Base-by-base conservation (phyloP, 2,797 vertebrate genomes). In the Labroides dimidiatus region DNA sequence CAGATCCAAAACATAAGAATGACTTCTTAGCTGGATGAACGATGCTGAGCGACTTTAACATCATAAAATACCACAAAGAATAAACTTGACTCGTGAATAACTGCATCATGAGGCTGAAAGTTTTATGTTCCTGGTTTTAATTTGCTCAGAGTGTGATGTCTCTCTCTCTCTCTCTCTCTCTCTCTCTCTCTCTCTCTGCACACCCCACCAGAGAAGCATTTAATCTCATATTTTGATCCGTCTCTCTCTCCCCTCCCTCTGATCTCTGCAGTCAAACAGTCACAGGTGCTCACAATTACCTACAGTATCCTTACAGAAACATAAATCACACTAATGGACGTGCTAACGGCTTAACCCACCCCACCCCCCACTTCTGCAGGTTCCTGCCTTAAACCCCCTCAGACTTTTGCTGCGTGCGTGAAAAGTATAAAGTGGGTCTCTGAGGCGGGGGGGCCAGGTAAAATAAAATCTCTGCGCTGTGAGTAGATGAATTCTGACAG, bases 401-500 rank as follows among this genome's bases (percentile, higher is more conserved):
- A 66, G 62, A 70, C 43, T 17, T 13, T 23, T 51, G 47, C 27
- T 58, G 30, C 44, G 45, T 19, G 15, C 30, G 54, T 57, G 16
- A n/a, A 48, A 30, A 53, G 48, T 15, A 15, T 8, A 24, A 4
- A 16, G 48, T 11, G 16, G 9, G 60, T 43, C 11, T 41, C 53
- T 6, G 17, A 19, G 43, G 1, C 39, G 1, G 48, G 21, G 3
- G 11, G 12, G 4, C 33, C 37, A 8, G 30, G 21, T 19, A 7
- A 6, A 49, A 39, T 45, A 10, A 70, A 81, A 73, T 67, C 41
- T 59, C 13, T 2, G 3, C 0, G 2, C 4, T 36, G 52, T 49
- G 63, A 76, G 67, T 48, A 49, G 72, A 89, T 87, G 57, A 24
- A 36, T 47, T 44, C 15, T 82, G 84, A 87, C 87, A 82, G 81